These are phyloP conservation scores for Meliscaeva auricollis DNA, from an alignment of 2,888 invertebrate genomes.

Conservation along the genomic window DNA sequence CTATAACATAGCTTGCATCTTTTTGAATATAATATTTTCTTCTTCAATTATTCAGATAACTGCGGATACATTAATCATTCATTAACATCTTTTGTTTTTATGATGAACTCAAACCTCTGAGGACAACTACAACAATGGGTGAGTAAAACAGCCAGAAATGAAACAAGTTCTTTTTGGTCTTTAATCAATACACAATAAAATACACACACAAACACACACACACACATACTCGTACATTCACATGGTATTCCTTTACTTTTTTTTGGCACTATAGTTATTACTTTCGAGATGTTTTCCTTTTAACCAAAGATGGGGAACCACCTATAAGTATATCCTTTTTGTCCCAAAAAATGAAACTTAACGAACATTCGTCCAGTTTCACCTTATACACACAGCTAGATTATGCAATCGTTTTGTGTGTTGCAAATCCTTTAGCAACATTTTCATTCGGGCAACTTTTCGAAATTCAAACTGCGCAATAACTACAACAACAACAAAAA, in stretches of 20 bases:
- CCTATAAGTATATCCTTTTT: not conserved
- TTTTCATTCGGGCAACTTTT: conserved; percentile 65
- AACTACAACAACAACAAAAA: not conserved
- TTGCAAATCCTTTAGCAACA: conserved; percentile 42
- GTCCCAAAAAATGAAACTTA: conserved; percentile 53
- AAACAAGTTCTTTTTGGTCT: conserved; percentile 36
- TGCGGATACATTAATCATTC: not conserved
- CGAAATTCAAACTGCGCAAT: conserved; percentile 62
- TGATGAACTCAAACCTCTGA: conserved; percentile 5
- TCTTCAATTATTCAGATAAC: conserved; percentile 5
- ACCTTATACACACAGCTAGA: conserved; percentile 47
- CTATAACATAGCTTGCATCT: not conserved
- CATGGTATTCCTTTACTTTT: not conserved
- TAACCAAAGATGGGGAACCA: not conserved
- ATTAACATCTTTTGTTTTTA: not conserved
- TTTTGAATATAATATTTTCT: not conserved
- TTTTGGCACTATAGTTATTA: not conserved
- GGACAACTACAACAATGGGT: conserved; percentile 14
- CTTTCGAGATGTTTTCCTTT: conserved; percentile 47
- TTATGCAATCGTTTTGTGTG: conserved; percentile 59
- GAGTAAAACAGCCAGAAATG: conserved; percentile 23
- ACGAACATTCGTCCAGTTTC: conserved; percentile 43
- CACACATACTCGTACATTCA: not conserved
- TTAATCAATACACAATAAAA: conserved; percentile 61
- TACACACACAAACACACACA: not conserved